Conservation (phyloP, 2,888 invertebrate species). For the Cheilosia grossa region DNA sequence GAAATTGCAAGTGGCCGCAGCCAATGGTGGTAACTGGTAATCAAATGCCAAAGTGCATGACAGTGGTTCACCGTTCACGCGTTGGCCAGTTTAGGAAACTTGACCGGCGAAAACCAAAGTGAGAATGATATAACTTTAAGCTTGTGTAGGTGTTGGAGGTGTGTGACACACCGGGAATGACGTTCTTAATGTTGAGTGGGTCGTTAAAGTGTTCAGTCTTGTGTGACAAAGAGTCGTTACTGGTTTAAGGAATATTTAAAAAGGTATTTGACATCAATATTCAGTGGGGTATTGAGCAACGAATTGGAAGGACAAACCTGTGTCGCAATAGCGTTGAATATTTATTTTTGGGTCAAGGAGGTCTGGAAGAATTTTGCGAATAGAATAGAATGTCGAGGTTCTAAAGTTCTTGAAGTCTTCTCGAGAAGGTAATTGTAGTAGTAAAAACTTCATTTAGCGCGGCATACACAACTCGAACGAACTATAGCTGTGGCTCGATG, state of each 20-base stretch:
- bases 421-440: too few species aligned
- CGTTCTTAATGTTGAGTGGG: neutral
- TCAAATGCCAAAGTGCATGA: constrained; percentile 11
- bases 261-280: neutral
- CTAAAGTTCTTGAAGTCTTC: too few species aligned
- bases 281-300: too few species aligned
- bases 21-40: neutral
- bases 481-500: too few species aligned
- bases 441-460: too few species aligned
- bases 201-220: constrained; percentile 16
- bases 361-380: too few species aligned
- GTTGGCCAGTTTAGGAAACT: constrained; percentile 28
- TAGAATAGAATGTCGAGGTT: too few species aligned
- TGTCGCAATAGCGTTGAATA: too few species aligned
- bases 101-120: neutral
- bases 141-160: constrained; percentile 3
- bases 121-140: constrained; percentile 1
- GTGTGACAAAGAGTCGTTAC: neutral
- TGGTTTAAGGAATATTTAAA: neutral
- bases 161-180: neutral
- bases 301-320: too few species aligned
- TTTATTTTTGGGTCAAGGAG: too few species aligned
- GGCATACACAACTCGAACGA: too few species aligned
- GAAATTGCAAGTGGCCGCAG: constrained; percentile 12
- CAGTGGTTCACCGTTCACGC: neutral